Evolutionary conservation across 2,797 vertebrate species (phyloP), one percentile per base, ranked within the genome.

Genomic region (Sebastes wilsoni): DNA sequence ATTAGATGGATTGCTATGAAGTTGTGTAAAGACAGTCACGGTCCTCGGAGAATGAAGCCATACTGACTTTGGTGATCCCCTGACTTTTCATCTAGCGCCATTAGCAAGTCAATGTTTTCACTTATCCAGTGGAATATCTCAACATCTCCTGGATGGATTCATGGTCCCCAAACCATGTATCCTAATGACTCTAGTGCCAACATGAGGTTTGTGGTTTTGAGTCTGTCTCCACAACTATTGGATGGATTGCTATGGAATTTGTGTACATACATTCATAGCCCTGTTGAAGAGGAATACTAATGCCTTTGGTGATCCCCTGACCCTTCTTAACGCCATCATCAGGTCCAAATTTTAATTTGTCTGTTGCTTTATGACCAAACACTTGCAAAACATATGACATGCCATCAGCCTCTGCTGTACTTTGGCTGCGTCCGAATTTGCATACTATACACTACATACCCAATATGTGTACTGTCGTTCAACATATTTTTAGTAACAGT

Each of bases 31-130:
- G 22, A 49, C 28, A 66, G 23, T 61, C 32, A 25, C 38, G 3
- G 20, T 42, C 54, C 54, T 22, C 7, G 28, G 23, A 27, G 34
- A 62, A 66, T 18, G 6, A 74, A 61, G 16, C 12, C 20, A 42
- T n/a, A 22, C 56, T 30, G 13, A 36, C 42, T 12, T 22, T 22
- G 11, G 11, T 64, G n/a, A 66, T 58, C 20, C 0, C 4, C 2
- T 46, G 38, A 46, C 34, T 73, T 73, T 56, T 66, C n/a, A 62
- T 72, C 5, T 36, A 20, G n/a, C 27, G 12, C 25, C 42, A 28
- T 6, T 28, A 22, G 11, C 12, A 32, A 46, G 42, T 46, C 6
- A 46, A 34, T 2, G n/a, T 13, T 60, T 23, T 22, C 23, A 10
- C 14, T 10, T 27, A 30, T 59, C 13, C 25, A 28, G 38, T n/a